These are phyloP conservation scores for Clupea harengus DNA, from an alignment of 2,113 vertebrate species.

Conservation along the genomic window DNA sequence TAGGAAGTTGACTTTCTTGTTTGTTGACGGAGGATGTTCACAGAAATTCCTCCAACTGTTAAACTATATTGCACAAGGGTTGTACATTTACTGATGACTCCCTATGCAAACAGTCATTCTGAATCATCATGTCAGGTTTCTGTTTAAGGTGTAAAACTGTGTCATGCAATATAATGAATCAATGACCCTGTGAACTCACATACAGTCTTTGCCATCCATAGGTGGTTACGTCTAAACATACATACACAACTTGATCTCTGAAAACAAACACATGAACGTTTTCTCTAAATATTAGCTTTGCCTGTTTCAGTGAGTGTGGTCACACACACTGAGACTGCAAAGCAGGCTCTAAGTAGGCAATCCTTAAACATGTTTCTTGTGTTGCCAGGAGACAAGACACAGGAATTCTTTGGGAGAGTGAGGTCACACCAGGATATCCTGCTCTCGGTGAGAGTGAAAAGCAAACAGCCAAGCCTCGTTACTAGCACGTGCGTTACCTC, in stretches of 20 bases:
- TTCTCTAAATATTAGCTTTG: neutral
- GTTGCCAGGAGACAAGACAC: slow-evolving; percentile 63
- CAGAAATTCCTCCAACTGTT: neutral
- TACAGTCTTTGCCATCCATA: neutral
- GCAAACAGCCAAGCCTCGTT: slow-evolving; percentile 45
- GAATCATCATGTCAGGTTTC: neutral
- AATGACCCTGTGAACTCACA: too few species aligned
- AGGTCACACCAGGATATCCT: slow-evolving; percentile 77
- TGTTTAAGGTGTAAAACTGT: neutral
- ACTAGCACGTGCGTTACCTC: neutral
- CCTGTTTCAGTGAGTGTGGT: neutral
- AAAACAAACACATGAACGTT: neutral
- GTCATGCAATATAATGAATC: neutral
- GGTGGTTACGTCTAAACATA: neutral
- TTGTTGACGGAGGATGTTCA: neutral
- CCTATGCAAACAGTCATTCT: neutral
- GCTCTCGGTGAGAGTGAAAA: slow-evolving; percentile 60
- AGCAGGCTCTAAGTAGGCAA: neutral
- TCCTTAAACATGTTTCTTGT: slow-evolving; percentile 7
- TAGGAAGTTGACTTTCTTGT: too few species aligned
- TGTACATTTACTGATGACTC: neutral
- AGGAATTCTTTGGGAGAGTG: slow-evolving; percentile 59
- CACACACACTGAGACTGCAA: neutral
- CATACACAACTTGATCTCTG: neutral
- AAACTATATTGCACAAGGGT: neutral